phyloP scores from a whole-genome alignment of 1,140 invertebrate genomes.

The Eupristina koningsbergeri region DNA sequence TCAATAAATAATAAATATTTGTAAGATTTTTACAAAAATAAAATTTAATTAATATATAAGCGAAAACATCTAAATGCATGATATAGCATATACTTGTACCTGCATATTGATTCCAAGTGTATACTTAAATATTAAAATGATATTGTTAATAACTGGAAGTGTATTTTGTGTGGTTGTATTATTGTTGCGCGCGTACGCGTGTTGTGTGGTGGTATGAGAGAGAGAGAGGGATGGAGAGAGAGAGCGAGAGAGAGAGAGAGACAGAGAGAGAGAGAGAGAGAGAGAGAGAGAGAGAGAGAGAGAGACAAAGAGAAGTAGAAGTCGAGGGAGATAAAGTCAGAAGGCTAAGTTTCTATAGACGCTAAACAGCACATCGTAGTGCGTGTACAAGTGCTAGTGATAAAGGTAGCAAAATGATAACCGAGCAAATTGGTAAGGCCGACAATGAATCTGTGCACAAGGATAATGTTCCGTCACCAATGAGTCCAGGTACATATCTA shows the following conservation, averaged over 20 bases:
- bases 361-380: conserved; percentile 13
- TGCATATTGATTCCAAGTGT: background rate
- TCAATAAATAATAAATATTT: too few relatives aligned
- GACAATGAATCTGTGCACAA: background rate
- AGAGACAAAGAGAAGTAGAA: background rate
- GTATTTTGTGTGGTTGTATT: background rate
- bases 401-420: background rate
- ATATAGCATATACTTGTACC: background rate
- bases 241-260: background rate
- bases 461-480: background rate
- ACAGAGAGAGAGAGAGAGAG: background rate
- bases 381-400: conserved; percentile 11
- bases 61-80: background rate
- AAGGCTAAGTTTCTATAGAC: conserved; percentile 26
- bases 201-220: background rate
- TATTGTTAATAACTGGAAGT: background rate
- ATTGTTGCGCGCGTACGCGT: too few relatives aligned
- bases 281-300: background rate
- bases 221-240: background rate
- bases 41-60: background rate
- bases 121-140: background rate
- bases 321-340: background rate
- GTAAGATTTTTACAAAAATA: background rate
- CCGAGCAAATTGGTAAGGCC: background rate
- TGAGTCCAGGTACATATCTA: background rate